Percentiles rank a stretch among this genome's conserved stretches.
Conservation (phyloP, 2,113 vertebrate species). For the Plotosus lineatus region DNA sequence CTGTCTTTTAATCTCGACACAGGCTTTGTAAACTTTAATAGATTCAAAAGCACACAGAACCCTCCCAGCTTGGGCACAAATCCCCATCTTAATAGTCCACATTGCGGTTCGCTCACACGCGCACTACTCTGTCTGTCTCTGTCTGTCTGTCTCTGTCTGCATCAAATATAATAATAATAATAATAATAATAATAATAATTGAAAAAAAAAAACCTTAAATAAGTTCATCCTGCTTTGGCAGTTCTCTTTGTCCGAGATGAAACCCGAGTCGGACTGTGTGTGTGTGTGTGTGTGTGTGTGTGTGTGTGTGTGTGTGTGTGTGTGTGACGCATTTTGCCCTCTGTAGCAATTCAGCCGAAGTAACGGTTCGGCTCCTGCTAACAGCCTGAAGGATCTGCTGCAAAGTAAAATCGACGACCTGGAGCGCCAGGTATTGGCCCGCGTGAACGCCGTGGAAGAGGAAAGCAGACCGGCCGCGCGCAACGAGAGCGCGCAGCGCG, state of each 20-base stretch:
- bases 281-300: not conserved
- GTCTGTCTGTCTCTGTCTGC: not conserved
- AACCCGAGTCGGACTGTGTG: not conserved
- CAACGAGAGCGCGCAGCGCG: conserved; percentile 91
- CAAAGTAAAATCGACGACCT: conserved; percentile 95
- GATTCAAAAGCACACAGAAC: not conserved
- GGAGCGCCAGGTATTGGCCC: conserved; percentile 92
- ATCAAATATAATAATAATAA: no score
- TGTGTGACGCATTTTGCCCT: conserved; percentile 7
- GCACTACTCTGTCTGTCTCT: not conserved
- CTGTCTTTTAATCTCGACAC: not conserved
- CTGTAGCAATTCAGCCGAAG: conserved; percentile 88
- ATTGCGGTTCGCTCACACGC: not conserved
- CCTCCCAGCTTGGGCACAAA: not conserved
- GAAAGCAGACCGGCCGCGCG: conserved; percentile 78
- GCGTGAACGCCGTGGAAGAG: conserved; percentile 93
- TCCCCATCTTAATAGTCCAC: not conserved
- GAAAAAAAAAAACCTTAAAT: not conserved
- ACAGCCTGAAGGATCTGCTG: conserved; percentile 91
- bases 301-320: not conserved
- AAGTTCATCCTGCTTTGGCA: conserved; percentile 35
- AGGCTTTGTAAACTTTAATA: not conserved
- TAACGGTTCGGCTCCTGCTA: conserved; percentile 89
- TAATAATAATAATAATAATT: no score
- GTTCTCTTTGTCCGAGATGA: not conserved